Conservation (phyloP, 92 coral and sea anemone species). For the Bergia puertoricense region DNA sequence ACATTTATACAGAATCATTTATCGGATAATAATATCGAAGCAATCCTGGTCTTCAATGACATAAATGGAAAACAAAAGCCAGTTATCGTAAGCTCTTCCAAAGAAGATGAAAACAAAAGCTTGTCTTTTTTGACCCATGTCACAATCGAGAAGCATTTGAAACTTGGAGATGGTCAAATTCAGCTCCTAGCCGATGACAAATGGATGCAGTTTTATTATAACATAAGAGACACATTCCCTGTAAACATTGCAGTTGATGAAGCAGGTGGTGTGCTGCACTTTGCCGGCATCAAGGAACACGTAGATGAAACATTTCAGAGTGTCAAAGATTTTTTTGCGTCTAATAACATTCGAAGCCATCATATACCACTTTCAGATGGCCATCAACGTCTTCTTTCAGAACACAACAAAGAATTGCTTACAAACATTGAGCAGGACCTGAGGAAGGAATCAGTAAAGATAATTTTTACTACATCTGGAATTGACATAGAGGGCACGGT, state of each 20-base stretch:
- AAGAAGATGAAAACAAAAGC: conserved; percentile 43
- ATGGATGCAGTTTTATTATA: conserved; percentile 46
- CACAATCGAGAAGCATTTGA: conserved; percentile 46
- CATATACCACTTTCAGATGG: conserved; percentile 45
- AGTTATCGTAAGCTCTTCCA: conserved; percentile 43
- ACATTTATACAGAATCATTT: not conserved
- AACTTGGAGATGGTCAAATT: conserved; percentile 53
- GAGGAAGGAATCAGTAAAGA: conserved; percentile 41
- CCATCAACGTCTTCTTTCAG: conserved; percentile 41
- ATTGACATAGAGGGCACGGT: conserved; percentile 35
- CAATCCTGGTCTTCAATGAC: not conserved
- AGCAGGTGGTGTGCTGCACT: conserved; percentile 31
- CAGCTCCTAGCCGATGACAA: conserved; percentile 48
- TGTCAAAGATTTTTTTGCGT: conserved; percentile 51
- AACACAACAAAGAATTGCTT: conserved; percentile 43
- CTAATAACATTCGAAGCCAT: conserved; percentile 60
- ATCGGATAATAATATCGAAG: not conserved
- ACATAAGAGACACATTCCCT: conserved; percentile 17
- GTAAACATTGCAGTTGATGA: conserved; percentile 35
- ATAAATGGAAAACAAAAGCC: conserved; percentile 24
- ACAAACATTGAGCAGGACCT: conserved; percentile 42
- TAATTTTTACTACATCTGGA: conserved; percentile 4
- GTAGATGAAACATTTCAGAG: conserved; percentile 38
- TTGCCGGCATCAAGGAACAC: conserved; percentile 60
- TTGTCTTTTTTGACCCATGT: conserved; percentile 20